phyloP scores from a whole-genome alignment of 2,888 invertebrate genomes.

The Eupithecia subumbrata region DNA sequence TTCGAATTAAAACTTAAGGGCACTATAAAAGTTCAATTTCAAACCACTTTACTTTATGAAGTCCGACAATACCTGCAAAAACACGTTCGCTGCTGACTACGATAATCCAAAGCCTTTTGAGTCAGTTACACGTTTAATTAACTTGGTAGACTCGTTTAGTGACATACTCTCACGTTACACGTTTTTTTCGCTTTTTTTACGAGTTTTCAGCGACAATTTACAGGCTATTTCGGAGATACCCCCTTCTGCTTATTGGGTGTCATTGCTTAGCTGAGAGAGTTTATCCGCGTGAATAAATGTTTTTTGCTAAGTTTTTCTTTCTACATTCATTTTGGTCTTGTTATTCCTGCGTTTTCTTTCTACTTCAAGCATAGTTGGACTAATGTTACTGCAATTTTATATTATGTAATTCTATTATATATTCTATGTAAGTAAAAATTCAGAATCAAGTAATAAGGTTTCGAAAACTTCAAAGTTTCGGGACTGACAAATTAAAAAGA shows the following conservation, averaged over 20 bases:
- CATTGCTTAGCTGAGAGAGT: not conserved
- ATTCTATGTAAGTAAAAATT: no score
- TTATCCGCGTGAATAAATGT: not conserved
- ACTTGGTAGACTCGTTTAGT: constrained; percentile 50
- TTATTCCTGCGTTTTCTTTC: not conserved
- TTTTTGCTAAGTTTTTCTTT: not conserved
- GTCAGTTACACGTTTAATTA: constrained; percentile 60
- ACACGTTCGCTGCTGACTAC: constrained; percentile 5
- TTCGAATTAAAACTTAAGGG: not conserved
- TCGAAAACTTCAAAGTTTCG: no score
- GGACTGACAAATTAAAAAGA: no score
- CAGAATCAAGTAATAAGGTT: no score
- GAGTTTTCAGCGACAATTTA: constrained; percentile 16
- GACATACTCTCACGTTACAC: constrained; percentile 56
- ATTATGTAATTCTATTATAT: no score
- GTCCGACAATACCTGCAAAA: not conserved
- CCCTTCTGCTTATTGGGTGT: not conserved
- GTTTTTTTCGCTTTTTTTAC: constrained; percentile 38
- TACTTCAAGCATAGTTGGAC: not conserved
- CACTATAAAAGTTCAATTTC: constrained; percentile 1
- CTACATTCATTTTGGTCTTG: not conserved
- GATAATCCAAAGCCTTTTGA: constrained; percentile 35
- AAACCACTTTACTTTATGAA: not conserved
- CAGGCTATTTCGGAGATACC: constrained; percentile 4
- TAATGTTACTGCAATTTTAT: no score